These are phyloP conservation scores for Trematocara variabile DNA, from an alignment of 2,113 vertebrate species.

Conservation along the genomic window DNA sequence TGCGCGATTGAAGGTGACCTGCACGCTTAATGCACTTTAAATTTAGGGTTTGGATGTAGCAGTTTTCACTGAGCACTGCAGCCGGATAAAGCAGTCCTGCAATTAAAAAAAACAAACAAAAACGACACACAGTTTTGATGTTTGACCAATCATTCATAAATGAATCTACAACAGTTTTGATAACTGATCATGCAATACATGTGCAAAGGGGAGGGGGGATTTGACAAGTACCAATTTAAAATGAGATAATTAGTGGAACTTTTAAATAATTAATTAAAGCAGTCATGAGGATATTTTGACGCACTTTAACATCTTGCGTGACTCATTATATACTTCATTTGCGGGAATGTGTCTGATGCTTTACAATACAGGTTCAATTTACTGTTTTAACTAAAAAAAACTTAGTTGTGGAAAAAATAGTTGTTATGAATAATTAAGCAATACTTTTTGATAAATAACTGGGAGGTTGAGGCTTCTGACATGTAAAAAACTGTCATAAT, in stretches of 20 bases:
- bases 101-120: neutral
- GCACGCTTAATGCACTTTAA: neutral
- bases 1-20: constrained; percentile 28
- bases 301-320: neutral
- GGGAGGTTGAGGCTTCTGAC: neutral
- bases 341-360: neutral
- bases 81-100: neutral
- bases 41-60: neutral
- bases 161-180: neutral
- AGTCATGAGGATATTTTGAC: neutral
- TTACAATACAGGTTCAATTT: neutral
- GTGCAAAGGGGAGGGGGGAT: no score
- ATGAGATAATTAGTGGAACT: neutral
- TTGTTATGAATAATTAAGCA: no score
- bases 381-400: neutral
- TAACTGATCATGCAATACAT: neutral
- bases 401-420: neutral
- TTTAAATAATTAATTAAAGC: neutral
- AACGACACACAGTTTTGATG: neutral
- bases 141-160: neutral
- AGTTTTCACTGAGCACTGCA: neutral
- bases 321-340: neutral
- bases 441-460: neutral
- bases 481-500: neutral
- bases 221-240: neutral